Percentiles rank a stretch among this genome's conserved stretches.
These are phyloP conservation scores for Dallia pectoralis DNA, from an alignment of 2,797 vertebrate genomes.

Conservation along the genomic window DNA sequence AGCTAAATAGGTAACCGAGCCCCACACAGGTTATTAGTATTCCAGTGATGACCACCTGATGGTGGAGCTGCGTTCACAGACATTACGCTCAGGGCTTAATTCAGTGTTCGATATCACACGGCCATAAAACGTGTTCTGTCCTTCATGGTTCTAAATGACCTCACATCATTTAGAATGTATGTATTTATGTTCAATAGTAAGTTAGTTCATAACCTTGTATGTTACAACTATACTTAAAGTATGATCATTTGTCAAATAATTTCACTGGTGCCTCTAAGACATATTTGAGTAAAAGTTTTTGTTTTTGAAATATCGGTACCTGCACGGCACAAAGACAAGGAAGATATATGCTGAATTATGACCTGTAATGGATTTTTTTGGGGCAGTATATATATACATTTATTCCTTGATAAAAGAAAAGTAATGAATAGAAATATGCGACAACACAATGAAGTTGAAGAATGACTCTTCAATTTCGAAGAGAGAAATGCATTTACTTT, in stretches of 20 bases:
- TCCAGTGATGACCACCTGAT: too few species aligned
- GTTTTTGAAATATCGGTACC: slow-evolving; percentile 53
- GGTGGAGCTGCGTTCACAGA: too few species aligned
- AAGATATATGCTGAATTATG: slow-evolving; percentile 45
- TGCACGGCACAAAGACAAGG: slow-evolving; percentile 39
- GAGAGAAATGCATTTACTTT: slow-evolving; percentile 59
- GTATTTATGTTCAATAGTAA: not conserved
- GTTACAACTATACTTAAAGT: slow-evolving; percentile 15
- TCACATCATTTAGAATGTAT: not conserved
- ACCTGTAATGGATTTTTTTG: slow-evolving; percentile 45
- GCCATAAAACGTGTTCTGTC: too few species aligned
- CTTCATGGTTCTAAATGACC: too few species aligned
- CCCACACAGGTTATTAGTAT: too few species aligned
- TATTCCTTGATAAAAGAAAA: slow-evolving; percentile 28
- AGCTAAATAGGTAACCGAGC: too few species aligned
- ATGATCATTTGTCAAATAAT: slow-evolving; percentile 17
- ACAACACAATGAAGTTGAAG: slow-evolving; percentile 62
- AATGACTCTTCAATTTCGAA: slow-evolving; percentile 63
- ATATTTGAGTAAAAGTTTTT: slow-evolving; percentile 24
- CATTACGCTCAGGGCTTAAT: too few species aligned
- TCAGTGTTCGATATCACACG: too few species aligned
- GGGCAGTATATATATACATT: slow-evolving; percentile 36
- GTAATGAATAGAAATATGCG: slow-evolving; percentile 33
- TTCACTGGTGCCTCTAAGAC: slow-evolving; percentile 25
- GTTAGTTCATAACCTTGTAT: not conserved